Base-by-base conservation (phyloP, 1,140 invertebrate species). In the Polypedilum pembai region DNA sequence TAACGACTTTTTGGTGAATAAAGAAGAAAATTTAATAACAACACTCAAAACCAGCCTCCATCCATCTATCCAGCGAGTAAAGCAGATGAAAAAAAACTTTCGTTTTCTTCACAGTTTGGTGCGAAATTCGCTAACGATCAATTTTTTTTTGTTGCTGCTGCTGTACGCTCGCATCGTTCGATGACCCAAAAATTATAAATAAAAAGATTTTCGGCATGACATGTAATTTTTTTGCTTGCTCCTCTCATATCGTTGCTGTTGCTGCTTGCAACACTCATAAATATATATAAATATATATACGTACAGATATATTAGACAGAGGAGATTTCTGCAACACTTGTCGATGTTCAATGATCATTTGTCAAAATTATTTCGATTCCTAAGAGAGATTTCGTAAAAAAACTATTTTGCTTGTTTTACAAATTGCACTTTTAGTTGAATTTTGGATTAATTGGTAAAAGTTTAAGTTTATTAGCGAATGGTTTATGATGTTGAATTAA, bases 131-230 rank as follows among this genome's bases (percentile, higher is more conserved):
- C 45, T n/a, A 56, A 56, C 45, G 45, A 56, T 56, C n/a, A 56
- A 56, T 56, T 56, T 56, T 56, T 12, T n/a, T n/a, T n/a, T n/a
- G n/a, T n/a, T 56, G 45, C 45, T n/a, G 45, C n/a, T 56, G 45
- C 12, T 56, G 45, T 12, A 12, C 12, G 45, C 45, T 56, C n/a
- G 45, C 45, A 56, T 56, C 45, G 45, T 56, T n/a, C 45, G n/a
- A 56, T 56, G 45, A 56, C 45, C 45, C 45, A 56, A 56, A 56
- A 56, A 56, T 33, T 33, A 33, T 33, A 56, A 12, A 56, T 56
- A 56, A 12, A 45, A 12, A 56, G 15, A 56, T n/a, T 56, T 56
- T 56, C n/a, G 45, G 45, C 45, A 56, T 56, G 45, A 56, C 45
- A 56, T 56, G 45, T 56, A 56, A 56, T 56, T 56, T 56, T 45